Evolutionary conservation across 2,797 vertebrate genomes (phyloP), one percentile per base, ranked within the genome.

Genomic region (Poliocrania exsul): DNA sequence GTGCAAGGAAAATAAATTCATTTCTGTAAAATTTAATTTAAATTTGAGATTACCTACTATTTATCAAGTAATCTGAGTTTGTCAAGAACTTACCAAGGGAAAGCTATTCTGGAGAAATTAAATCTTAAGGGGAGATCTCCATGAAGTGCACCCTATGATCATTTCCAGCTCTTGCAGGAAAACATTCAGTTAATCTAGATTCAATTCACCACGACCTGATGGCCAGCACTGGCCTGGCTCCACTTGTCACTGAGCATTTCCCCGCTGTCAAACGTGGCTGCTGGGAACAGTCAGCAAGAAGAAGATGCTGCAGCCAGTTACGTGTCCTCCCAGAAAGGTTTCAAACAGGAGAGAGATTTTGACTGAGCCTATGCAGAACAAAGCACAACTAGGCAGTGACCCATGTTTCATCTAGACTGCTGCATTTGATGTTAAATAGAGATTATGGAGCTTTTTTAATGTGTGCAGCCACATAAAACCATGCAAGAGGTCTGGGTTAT

Each of bases 281-380:
- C 83, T 88, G 69, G 56, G 46, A 90, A 51, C 67, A 87, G 44
- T 16, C 26, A 47, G 61, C 2, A 9, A 87, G 62, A 61, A 82
- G 66, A 29, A 88, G 61, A 75, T 70, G 61, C 87, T 56, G 23
- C 42, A 93, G 77, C 75, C 82, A 93, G 89, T 78, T 86, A 93
- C 35, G 19, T 19, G 40, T 56, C 56, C 13, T 44, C 58, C 31
- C 49, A 69, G 47, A 88, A 60, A 2, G 24, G 51, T 60, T 92
- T 75, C 61, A 57, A 72, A 61, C 2, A 66, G 46, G 13, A 91
- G 58, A 61, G 20, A 81, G 37, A 84, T 53, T 49, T 21, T 77
- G 60, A 61, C 53, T 70, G 53, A 81, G 31, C 23, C 40, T 1
- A 0, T 29, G 38, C 50, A 74, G 62, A 90, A 77, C 25, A 57